Evolutionary conservation across 2,113 vertebrate species (phyloP).

Genomic region (Callocephalon fimbriatum): DNA sequence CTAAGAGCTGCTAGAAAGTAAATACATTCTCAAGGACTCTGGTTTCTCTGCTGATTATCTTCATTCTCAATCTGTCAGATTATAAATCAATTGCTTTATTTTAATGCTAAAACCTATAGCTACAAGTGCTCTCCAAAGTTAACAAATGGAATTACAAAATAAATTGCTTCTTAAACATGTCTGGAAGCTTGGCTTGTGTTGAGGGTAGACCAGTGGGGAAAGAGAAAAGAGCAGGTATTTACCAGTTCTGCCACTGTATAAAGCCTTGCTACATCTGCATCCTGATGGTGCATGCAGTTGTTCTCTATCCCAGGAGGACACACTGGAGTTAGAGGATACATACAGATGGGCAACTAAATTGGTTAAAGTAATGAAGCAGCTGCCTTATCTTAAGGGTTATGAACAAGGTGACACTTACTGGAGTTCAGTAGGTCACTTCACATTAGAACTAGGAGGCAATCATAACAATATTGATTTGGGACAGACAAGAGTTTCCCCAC

Average conservation of each 20-base stretch:
- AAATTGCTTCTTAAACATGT: constrained; percentile 3
- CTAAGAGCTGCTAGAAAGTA: not conserved
- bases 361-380: not conserved
- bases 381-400: not conserved
- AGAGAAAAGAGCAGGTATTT: not conserved
- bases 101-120: constrained; percentile 5
- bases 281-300: not conserved
- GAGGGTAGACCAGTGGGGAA: not conserved
- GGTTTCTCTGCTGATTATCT: not conserved
- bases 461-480: not conserved
- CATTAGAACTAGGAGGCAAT: not conserved
- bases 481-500: not conserved
- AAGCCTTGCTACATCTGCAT: not conserved
- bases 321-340: not conserved
- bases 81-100: constrained; percentile 8
- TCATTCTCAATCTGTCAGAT: not conserved
- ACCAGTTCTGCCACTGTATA: not conserved
- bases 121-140: not conserved
- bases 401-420: not conserved
- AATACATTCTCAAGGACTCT: not conserved
- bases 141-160: constrained; percentile 6
- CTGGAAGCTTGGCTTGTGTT: not conserved
- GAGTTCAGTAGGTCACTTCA: not conserved
- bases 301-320: not conserved
- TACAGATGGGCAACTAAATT: not conserved